Conservation (phyloP, 2,888 invertebrate genomes). For the Agonopterix subpropinquella region DNA sequence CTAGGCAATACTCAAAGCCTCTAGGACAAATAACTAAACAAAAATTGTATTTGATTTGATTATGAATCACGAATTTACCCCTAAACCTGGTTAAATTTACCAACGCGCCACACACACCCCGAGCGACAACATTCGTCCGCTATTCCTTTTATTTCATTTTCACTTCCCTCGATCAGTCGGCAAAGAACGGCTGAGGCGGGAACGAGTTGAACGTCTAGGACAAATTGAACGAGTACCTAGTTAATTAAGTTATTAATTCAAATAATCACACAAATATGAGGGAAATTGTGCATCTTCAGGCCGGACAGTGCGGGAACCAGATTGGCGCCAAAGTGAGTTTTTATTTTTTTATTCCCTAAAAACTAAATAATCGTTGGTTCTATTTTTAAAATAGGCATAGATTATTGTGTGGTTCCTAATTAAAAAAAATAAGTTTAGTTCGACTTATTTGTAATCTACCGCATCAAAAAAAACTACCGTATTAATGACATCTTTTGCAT, state of each 20-base stretch:
- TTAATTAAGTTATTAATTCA: constrained; percentile 22
- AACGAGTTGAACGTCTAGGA: neutral
- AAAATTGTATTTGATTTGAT: too few species aligned
- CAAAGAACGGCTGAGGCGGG: constrained; percentile 35
- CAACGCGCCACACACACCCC: constrained; percentile 47
- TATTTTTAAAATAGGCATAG: too few species aligned
- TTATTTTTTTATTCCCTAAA: constrained; percentile 10
- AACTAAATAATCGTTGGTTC: too few species aligned
- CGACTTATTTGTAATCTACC: too few species aligned
- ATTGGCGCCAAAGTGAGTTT: constrained; percentile 79
- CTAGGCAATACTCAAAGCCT: too few species aligned
- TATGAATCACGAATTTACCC: constrained; percentile 12
- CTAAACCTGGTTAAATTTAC: constrained; percentile 18
- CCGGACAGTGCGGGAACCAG: constrained; percentile 91
- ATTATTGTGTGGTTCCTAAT: too few species aligned
- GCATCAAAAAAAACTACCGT: too few species aligned
- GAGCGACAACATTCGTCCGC: constrained; percentile 30
- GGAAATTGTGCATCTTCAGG: constrained; percentile 89
- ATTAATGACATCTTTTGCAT: too few species aligned
- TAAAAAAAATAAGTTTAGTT: too few species aligned
- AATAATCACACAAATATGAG: constrained; percentile 75
- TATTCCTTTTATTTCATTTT: constrained; percentile 33
- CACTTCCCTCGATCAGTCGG: constrained; percentile 44
- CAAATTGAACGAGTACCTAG: constrained; percentile 8
- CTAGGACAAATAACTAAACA: too few species aligned